Conservation (phyloP, 2,113 vertebrate genomes). For the Brachypteracias leptosomus region DNA sequence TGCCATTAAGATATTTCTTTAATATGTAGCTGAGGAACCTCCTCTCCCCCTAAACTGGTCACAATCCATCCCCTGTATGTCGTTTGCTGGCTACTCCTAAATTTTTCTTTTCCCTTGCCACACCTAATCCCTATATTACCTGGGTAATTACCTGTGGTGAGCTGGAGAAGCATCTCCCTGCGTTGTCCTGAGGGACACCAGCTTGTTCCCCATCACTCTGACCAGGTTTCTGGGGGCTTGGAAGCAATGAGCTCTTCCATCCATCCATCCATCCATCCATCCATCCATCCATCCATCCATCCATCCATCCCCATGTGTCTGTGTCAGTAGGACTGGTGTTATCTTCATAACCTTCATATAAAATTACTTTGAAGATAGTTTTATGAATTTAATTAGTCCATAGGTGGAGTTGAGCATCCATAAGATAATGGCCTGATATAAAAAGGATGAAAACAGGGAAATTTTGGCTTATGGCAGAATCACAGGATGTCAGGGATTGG, state of each 20-base stretch:
- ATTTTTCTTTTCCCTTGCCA: not conserved
- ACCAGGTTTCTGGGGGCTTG: not conserved
- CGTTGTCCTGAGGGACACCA: not conserved
- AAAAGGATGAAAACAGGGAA: not conserved
- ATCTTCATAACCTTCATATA: not conserved
- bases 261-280: not conserved
- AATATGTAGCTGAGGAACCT: not conserved
- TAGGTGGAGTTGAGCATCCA: not conserved
- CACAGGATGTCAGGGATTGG: no score
- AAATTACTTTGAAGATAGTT: not conserved
- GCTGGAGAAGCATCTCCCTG: not conserved
- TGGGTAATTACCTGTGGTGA: not conserved
- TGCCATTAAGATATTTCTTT: slow-evolving; percentile 55
- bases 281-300: not conserved
- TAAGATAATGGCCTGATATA: rapidly evolving
- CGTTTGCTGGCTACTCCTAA: not conserved
- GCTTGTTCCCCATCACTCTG: not conserved
- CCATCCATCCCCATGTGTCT: rapidly evolving
- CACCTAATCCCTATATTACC: not conserved
- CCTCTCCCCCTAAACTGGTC: not conserved
- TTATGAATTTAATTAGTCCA: not conserved
- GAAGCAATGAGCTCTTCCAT: not conserved
- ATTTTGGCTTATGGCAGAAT: not conserved
- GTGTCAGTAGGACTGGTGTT: rapidly evolving
- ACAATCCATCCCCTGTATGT: slow-evolving; percentile 2